phyloP scores from a whole-genome alignment of 2,113 vertebrate species.

The Malaclemys terrapin region DNA sequence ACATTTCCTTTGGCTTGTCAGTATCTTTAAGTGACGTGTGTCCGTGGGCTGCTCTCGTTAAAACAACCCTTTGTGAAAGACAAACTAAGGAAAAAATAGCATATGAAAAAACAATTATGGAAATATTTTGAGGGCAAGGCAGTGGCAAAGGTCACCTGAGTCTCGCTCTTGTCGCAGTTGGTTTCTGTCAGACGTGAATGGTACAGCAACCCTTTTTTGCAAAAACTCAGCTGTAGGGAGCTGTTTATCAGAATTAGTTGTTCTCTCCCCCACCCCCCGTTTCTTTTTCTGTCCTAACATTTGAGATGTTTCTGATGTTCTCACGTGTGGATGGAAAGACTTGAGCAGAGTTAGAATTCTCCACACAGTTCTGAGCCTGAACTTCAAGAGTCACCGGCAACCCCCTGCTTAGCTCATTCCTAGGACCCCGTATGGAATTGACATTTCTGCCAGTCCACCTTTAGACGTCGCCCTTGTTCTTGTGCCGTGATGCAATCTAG shows the following conservation, averaged over 20 bases:
- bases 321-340: background rate
- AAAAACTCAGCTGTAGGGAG: background rate
- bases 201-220: background rate
- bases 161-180: conserved; percentile 32
- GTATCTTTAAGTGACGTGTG: conserved; percentile 36
- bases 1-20: conserved; percentile 57
- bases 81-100: conserved; percentile 41
- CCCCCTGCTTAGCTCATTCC: background rate
- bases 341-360: background rate
- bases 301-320: background rate
- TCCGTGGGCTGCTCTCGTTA: conserved; percentile 46
- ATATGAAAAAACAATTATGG: background rate
- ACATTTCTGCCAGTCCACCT: background rate
- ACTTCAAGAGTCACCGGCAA: background rate
- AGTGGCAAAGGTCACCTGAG: conserved; percentile 41
- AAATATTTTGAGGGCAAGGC: conserved; percentile 33
- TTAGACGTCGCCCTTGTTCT: background rate
- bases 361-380: background rate
- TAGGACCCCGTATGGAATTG: background rate
- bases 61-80: conserved; percentile 53
- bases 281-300: no score
- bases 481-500: background rate
- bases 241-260: background rate
- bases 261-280: background rate
- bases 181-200: conserved; percentile 28